Evolutionary conservation across 2,797 vertebrate species (phyloP), one percentile per base, ranked within the genome.

Genomic region (Serranus cabrilla): DNA sequence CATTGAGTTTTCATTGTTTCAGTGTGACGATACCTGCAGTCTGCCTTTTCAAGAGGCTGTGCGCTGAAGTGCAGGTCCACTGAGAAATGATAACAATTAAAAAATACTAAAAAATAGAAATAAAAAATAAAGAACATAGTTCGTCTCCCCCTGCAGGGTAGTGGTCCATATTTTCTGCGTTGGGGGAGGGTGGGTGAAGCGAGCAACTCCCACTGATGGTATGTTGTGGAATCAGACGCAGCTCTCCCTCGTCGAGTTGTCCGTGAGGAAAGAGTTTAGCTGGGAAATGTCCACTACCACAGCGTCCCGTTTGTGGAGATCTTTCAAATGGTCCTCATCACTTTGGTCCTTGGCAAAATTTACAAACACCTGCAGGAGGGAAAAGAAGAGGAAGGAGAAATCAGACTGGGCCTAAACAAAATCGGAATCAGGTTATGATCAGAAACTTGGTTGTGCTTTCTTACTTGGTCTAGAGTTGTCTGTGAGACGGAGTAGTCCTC

Each of bases 301-400:
- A 66, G 96, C 97, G 61, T 99, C 98, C 77, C 96, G 96, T 96
- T 98, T 99, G 91, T 95, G 96, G 87, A 97, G 90, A 72, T 99
- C 98, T 94, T 98, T 99, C 78, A 96, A 93, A 89, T 97, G 97
- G 96, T 99, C 98, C 18, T 99, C 98, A 0, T 99, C 98, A 56
- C 97, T 99, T 99, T 99, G 98, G 98, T 99, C 98, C 96, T 99
- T 99, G 92, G 98, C 98, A 74, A 99, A 99, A 94, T 99, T 99
- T 82, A 99, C 98, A 95, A 99, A 99, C 89, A 99, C 98, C 98
- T 99, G 52, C 1, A 21, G 31, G 85, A 65, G 77, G 47, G 74
- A 49, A n/a, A 67, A 16, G 25, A 74, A 21, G 23, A 56, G 6
- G 27, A 50, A 34, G 51, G 42, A 54, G 9, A 42, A 40, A 45